Conservation (phyloP, 35 echinoderm and acorn worm genomes). For the Ptychodera flava region DNA sequence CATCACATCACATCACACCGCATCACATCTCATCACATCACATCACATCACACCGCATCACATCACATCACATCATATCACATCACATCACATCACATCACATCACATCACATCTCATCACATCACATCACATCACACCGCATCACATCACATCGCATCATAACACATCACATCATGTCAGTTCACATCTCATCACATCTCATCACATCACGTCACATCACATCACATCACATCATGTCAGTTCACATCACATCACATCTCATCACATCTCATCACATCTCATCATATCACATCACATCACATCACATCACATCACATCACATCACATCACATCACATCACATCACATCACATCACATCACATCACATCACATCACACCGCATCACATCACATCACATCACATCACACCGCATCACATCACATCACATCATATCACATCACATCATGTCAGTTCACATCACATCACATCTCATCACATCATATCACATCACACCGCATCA, state of each 20-base stretch:
- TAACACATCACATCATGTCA: slow-evolving; percentile 17
- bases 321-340: slow-evolving; percentile 17
- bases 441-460: no score
- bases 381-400: slow-evolving; percentile 14
- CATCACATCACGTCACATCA: slow-evolving; percentile 15
- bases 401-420: slow-evolving; percentile 12
- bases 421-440: no score
- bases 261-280: slow-evolving; percentile 21
- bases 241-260: slow-evolving; percentile 19
- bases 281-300: slow-evolving; percentile 19
- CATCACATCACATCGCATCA: slow-evolving; percentile 24
- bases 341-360: slow-evolving; percentile 20
- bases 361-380: slow-evolving; percentile 18
- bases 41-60: slow-evolving; percentile 12
- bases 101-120: slow-evolving; percentile 14
- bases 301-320: slow-evolving; percentile 22
- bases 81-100: slow-evolving; percentile 22
- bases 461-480: no score
- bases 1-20: slow-evolving; percentile 21
- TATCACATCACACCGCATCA: not conserved
- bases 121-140: slow-evolving; percentile 14
- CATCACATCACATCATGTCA: slow-evolving; percentile 15
- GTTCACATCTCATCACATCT: slow-evolving; percentile 2
- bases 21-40: slow-evolving; percentile 20
- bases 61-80: slow-evolving; percentile 15